Evolutionary conservation across 1,140 invertebrate species (phyloP).

Genomic region (Caenorhabditis inopinata): DNA sequence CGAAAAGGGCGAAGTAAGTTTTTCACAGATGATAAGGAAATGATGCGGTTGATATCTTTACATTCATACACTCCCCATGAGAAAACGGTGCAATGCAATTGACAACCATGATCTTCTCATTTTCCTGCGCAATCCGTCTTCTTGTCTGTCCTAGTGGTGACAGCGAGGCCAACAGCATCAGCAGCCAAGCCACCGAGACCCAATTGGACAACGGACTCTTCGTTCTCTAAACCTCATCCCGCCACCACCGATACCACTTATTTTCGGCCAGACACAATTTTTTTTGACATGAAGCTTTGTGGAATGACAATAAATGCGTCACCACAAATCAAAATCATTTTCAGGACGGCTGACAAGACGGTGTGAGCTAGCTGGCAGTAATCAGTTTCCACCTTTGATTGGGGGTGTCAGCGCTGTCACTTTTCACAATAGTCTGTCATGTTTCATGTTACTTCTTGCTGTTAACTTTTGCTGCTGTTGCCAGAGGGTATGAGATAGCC

Average conservation of each 20-base stretch:
- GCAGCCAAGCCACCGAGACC: background rate
- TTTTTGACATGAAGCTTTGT: background rate
- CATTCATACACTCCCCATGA: slow-evolving; percentile 27
- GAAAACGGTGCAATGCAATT: slow-evolving; percentile 21
- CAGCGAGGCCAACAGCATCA: background rate
- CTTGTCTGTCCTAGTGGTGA: background rate
- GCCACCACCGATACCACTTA: background rate
- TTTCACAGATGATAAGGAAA: slow-evolving; percentile 32
- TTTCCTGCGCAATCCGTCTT: slow-evolving; percentile 27
- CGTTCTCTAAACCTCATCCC: background rate
- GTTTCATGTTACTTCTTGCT: slow-evolving; percentile 23
- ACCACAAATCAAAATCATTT: slow-evolving; percentile 13
- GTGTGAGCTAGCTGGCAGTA: background rate
- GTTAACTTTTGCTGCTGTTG: slow-evolving; percentile 1
- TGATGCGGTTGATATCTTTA: slow-evolving; percentile 23
- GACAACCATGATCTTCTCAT: slow-evolving; percentile 25
- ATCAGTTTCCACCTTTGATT: background rate
- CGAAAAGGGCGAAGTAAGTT: slow-evolving; percentile 31
- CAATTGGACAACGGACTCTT: background rate
- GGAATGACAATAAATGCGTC: slow-evolving; percentile 18
- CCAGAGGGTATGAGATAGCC: slow-evolving; percentile 5
- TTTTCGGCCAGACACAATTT: background rate
- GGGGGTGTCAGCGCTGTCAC: slow-evolving; percentile 24
- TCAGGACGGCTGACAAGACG: background rate
- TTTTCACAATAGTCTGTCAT: slow-evolving; percentile 33